These are phyloP conservation scores for Tichodroma muraria DNA, from an alignment of 2,113 vertebrate genomes.

Conservation along the genomic window DNA sequence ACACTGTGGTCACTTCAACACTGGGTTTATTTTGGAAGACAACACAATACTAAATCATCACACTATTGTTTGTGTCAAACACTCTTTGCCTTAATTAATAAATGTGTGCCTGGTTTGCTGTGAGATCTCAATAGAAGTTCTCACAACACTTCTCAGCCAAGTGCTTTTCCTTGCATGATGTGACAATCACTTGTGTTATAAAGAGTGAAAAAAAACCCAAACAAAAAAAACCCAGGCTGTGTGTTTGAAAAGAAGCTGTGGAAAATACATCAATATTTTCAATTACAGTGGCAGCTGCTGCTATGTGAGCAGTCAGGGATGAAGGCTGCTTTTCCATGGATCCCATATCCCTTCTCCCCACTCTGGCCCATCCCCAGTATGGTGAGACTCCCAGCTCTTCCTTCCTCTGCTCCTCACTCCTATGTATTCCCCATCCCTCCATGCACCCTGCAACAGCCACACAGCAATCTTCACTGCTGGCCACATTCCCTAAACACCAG, in stretches of 20 bases:
- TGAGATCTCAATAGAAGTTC: neutral
- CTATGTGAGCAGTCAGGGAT: neutral
- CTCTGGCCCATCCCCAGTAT: neutral
- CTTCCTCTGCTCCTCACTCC: neutral
- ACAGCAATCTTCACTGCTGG: neutral
- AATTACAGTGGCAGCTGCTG: neutral
- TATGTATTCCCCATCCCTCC: neutral
- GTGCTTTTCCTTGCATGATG: neutral
- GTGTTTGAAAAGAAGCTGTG: slow-evolving; percentile 6
- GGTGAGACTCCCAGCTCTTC: neutral
- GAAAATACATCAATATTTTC: slow-evolving; percentile 11
- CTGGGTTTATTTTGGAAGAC: neutral
- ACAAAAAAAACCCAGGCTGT: neutral
- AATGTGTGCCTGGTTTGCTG: neutral
- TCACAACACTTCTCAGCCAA: neutral
- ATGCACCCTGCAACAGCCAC: neutral
- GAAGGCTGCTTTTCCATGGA: neutral
- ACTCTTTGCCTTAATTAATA: neutral
- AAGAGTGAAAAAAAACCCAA: neutral
- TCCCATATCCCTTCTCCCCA: neutral
- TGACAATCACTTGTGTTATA: neutral
- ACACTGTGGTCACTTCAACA: neutral
- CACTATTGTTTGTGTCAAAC: neutral
- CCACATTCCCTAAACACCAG: neutral
- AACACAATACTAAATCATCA: neutral